Conservation (phyloP, 2,113 vertebrate genomes). For the Ceyx melanurus region DNA sequence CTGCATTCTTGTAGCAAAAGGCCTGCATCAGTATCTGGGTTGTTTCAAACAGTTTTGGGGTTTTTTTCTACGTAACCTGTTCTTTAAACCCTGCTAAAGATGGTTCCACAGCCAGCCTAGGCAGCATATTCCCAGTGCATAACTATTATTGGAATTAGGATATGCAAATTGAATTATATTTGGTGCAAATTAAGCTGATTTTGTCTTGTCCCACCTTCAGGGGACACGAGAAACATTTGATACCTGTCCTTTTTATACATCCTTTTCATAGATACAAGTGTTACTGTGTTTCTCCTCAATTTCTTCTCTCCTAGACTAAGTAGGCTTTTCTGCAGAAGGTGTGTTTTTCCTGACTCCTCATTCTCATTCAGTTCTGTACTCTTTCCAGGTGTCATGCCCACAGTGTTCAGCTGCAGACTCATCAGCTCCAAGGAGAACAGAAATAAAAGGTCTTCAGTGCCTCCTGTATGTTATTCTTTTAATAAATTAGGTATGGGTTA, state of each 20-base stretch:
- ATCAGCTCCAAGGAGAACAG: background rate
- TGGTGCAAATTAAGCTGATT: constrained; percentile 35
- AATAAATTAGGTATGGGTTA: background rate
- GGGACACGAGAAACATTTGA: background rate
- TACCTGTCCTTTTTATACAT: background rate
- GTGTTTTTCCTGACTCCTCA: background rate
- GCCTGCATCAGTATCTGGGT: background rate
- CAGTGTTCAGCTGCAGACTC: background rate
- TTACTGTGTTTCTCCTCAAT: background rate
- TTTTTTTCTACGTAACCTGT: background rate
- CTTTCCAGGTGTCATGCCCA: background rate
- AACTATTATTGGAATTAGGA: constrained; percentile 40
- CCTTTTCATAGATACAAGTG: background rate
- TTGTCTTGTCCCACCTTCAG: constrained; percentile 25
- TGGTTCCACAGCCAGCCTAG: background rate
- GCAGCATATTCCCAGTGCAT: constrained; percentile 27
- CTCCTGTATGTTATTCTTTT: background rate
- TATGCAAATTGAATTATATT: constrained; percentile 40
- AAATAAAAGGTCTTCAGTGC: background rate
- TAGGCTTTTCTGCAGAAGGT: background rate
- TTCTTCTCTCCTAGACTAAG: background rate
- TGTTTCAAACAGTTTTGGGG: background rate
- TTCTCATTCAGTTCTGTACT: background rate
- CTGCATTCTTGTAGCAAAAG: background rate
- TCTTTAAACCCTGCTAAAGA: background rate